Evolutionary conservation across 64 coral and sea anemone genomes (phyloP).

Genomic region (Trachythela sp.): DNA sequence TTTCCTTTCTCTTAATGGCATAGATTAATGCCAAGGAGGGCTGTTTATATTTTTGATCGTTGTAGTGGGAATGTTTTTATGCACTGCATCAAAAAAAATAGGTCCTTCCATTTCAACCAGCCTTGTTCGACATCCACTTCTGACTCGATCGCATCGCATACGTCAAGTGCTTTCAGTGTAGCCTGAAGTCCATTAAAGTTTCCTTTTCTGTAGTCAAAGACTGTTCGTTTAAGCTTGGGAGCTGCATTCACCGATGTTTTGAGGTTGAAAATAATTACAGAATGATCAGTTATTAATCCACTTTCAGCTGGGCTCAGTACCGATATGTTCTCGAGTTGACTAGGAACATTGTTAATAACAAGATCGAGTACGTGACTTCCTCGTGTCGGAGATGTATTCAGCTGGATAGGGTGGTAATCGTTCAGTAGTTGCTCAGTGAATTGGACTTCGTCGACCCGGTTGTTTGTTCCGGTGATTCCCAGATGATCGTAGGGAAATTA

Average conservation of each 20-base stretch:
- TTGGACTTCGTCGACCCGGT: neutral
- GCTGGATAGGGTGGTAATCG: neutral
- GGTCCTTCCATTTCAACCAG: neutral
- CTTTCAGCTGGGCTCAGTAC: neutral
- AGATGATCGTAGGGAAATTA: neutral
- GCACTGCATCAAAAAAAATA: neutral
- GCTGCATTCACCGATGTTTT: neutral
- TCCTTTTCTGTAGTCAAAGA: neutral
- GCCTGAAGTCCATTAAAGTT: conserved; percentile 33
- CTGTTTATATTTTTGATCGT: neutral
- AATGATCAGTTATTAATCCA: too few relatives aligned
- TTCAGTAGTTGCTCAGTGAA: neutral
- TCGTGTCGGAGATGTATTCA: neutral
- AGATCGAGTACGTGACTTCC: neutral
- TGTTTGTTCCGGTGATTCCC: neutral
- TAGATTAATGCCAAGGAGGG: neutral
- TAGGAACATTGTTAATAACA: neutral
- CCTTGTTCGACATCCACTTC: neutral
- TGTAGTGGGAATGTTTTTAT: neutral
- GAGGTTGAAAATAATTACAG: neutral
- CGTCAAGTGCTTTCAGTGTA: conserved; percentile 15
- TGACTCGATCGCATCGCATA: conserved; percentile 20
- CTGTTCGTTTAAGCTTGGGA: neutral
- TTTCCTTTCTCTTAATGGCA: too few relatives aligned
- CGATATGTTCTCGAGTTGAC: neutral